Evolutionary conservation across 2,797 vertebrate species (phyloP).

Genomic region (Odontamblyopus rebecca): DNA sequence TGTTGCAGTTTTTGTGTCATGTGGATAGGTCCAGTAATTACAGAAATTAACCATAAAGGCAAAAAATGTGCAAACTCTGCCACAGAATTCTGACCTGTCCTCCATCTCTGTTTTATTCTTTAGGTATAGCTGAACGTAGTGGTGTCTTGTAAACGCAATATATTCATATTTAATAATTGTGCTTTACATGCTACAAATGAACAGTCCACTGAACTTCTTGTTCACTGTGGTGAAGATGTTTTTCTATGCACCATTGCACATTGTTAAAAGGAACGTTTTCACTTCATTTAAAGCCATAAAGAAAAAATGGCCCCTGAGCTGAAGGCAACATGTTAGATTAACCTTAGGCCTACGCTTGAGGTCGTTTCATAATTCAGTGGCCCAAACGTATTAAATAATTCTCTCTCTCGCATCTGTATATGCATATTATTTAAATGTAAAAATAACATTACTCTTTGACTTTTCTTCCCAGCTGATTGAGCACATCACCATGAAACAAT

Average conservation of each 20-base stretch:
- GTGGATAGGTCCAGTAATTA: background rate
- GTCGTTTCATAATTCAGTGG: conserved; percentile 13
- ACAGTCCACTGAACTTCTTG: conserved; percentile 58
- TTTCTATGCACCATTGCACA: conserved; percentile 55
- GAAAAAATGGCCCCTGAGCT: conserved; percentile 7
- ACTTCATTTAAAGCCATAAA: conserved; percentile 36
- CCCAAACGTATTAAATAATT: conserved; percentile 14
- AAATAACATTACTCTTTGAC: conserved; percentile 3
- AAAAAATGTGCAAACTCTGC: background rate
- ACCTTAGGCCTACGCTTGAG: background rate
- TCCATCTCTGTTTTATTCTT: no score
- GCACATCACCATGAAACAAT: conserved; percentile 11
- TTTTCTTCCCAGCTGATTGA: conserved; percentile 23
- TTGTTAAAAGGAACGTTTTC: conserved; percentile 57
- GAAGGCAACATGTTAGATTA: background rate
- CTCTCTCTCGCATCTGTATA: background rate
- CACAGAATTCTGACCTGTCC: no score
- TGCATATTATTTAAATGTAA: background rate
- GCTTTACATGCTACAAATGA: conserved; percentile 42
- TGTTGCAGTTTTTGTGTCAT: background rate
- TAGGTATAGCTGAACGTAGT: no score
- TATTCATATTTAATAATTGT: conserved; percentile 55
- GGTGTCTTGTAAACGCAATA: background rate
- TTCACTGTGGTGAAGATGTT: conserved; percentile 42
- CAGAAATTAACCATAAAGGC: background rate